Conservation (phyloP, 2,888 invertebrate genomes). For the Rotaria macrura region DNA sequence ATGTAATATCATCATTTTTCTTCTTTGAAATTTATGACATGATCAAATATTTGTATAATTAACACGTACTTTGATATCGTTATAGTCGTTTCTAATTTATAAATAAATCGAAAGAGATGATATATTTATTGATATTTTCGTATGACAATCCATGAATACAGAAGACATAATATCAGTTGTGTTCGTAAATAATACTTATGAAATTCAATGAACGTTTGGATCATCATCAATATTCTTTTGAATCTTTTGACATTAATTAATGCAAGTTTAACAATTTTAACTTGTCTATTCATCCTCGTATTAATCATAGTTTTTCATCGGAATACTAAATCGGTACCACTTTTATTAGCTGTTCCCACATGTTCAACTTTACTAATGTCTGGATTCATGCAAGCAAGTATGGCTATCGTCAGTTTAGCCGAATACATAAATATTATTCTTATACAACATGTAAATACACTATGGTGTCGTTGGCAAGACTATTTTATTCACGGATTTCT, state of each 20-base stretch:
- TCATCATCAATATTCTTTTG: not conserved
- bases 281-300: not conserved
- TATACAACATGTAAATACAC: not conserved
- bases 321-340: not conserved
- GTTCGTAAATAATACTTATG: too few species aligned
- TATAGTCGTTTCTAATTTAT: too few species aligned
- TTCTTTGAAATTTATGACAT: too few species aligned
- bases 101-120: too few species aligned
- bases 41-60: too few species aligned
- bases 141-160: too few species aligned
- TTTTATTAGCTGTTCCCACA: not conserved
- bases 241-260: not conserved
- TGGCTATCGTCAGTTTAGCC: not conserved
- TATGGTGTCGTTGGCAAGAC: not conserved
- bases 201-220: not conserved
- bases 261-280: not conserved
- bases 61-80: too few species aligned
- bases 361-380: not conserved
- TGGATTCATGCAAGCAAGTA: not conserved
- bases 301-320: not conserved
- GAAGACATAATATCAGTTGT: too few species aligned
- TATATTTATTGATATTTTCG: too few species aligned
- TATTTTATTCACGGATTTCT: conserved; percentile 7
- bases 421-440: not conserved
- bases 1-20: too few species aligned